Base-by-base conservation (phyloP, 2,113 vertebrate species). In the Chaenocephalus aceratus region DNA sequence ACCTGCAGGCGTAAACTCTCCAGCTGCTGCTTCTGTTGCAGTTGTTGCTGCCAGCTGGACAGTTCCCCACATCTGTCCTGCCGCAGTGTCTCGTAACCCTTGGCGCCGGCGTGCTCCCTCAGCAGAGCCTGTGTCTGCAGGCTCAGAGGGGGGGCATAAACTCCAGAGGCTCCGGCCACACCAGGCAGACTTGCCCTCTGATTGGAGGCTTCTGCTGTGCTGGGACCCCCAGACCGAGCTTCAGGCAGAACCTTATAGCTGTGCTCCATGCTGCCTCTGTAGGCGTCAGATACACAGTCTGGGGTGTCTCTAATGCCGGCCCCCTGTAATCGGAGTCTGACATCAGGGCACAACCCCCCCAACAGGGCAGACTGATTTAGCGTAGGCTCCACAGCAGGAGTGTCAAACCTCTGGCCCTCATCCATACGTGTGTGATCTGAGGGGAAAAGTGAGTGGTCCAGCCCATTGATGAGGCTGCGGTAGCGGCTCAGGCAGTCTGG, bases 281-380 rank as follows among this genome's bases (percentile, higher is more conserved):
- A 96, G n/a, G 88, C 87, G 30, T 97, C 96, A 75, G 94, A 94
- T 14, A 90, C 88, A 45, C 91, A 82, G 79, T 96, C 96, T 7
- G 92, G 48, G 1, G 65, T 13, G 52, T 90, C 93, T 11, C 91
- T 89, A 56, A 66, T 88, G 63, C 86, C 87, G 3, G 94, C 91
- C 54, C 95, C 82, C 75, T 96, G 96, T 86, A 96, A 94, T 85
- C 93, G 92, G 86, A 95, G 95, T 86, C 95, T 95, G 46, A 96
- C 95, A 84, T 98, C 96, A 13, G 95, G 49, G 71, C 94, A 96
- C 68, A 97, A 79, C 0, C 94, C 95, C 56, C 96, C 95, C 60
- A 95, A 74, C 56, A 98, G 78, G 9, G 91, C 86, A 0, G 98
- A 97, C 90, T 98, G 97, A 94, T 97, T 99, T 21, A 99, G 90